These are phyloP conservation scores for Orthonevra nobilis DNA, from an alignment of 2,888 invertebrate species.

Conservation along the genomic window DNA sequence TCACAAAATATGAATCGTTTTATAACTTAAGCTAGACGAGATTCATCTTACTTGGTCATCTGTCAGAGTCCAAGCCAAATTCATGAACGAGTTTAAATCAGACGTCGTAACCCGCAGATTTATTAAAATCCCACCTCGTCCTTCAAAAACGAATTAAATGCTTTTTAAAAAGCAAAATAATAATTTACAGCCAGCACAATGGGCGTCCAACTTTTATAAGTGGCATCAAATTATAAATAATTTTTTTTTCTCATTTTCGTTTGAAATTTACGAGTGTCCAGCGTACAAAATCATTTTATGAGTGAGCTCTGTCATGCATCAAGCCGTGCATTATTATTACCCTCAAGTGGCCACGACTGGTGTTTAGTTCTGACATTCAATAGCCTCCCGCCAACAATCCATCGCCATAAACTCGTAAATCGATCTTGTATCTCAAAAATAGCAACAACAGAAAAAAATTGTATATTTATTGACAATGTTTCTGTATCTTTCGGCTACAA, in stretches of 20 bases:
- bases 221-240: neutral
- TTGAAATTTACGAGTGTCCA: constrained; percentile 3
- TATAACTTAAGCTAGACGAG: too few species aligned
- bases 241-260: neutral
- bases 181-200: neutral
- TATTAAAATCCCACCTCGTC: neutral
- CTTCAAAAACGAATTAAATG: neutral
- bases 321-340: constrained; percentile 1
- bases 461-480: constrained; percentile 24
- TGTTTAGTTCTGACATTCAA: constrained; percentile 10
- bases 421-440: constrained; percentile 4
- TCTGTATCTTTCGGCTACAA: neutral
- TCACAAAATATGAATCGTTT: too few species aligned
- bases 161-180: neutral
- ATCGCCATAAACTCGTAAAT: neutral
- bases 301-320: neutral
- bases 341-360: constrained; percentile 13
- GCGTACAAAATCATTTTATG: neutral
- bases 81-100: too few species aligned
- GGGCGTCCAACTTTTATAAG: neutral
- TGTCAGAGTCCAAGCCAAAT: too few species aligned
- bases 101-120: too few species aligned
- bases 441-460: too few species aligned
- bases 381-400: too few species aligned
- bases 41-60: too few species aligned